A percentile compares a stretch with the other conserved stretches of the same genome.
phyloP scores from a whole-genome alignment of 2,888 invertebrate genomes.

The Clostera curtula region DNA sequence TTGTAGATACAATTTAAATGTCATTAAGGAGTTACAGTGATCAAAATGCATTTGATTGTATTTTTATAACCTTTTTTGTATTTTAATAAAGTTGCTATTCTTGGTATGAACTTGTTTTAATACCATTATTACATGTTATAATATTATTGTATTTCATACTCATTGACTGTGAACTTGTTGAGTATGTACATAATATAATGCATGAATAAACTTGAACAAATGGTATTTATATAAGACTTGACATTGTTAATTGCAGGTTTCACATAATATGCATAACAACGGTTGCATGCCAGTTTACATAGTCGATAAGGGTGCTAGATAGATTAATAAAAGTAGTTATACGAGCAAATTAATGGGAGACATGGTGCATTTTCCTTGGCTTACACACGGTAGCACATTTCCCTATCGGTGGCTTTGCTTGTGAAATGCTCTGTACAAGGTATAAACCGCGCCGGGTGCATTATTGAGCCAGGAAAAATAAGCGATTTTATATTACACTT shows the following conservation, averaged over 20 bases:
- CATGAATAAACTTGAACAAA: conserved; percentile 25
- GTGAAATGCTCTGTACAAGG: too few relatives aligned
- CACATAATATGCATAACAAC: conserved; percentile 21
- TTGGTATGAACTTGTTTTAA: conserved; percentile 54
- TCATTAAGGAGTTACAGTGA: conserved; percentile 64
- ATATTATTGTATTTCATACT: conserved; percentile 8
- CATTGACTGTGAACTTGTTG: conserved; percentile 18
- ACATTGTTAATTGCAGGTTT: conserved; percentile 26
- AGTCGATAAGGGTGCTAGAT: conserved; percentile 31
- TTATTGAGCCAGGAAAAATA: too few relatives aligned
- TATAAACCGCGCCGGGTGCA: too few relatives aligned
- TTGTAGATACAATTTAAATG: conserved; percentile 42
- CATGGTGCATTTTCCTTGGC: conserved; percentile 72
- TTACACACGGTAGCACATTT: conserved; percentile 52
- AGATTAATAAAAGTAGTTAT: conserved; percentile 35
- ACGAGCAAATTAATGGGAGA: conserved; percentile 68
- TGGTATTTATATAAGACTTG: too few relatives aligned
- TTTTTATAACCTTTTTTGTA: conserved; percentile 73
- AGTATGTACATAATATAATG: conserved; percentile 12
- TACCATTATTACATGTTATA: conserved; percentile 15
- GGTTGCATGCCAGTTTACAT: conserved; percentile 47
- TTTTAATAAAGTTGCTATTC: conserved; percentile 75
- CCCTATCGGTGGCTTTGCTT: conserved; percentile 55
- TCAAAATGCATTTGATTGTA: conserved; percentile 72
- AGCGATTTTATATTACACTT: too few relatives aligned